Conservation (phyloP, 2,113 vertebrate genomes). For the Apaloderma vittatum region DNA sequence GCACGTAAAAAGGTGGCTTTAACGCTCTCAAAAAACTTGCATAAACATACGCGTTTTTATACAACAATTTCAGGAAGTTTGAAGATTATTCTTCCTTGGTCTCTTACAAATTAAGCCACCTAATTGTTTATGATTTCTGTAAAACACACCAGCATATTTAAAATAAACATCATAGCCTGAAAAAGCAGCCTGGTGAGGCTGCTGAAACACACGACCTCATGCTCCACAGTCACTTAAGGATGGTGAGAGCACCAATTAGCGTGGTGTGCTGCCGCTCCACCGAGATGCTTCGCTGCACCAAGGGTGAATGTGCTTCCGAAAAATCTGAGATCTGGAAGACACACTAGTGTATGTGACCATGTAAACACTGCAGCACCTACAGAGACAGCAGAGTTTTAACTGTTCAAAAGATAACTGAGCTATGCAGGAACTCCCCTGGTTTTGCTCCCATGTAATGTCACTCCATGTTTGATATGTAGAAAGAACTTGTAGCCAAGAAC, state of each 20-base stretch:
- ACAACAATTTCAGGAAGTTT: not conserved
- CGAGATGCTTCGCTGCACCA: not conserved
- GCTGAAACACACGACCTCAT: not conserved
- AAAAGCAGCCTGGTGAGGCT: not conserved
- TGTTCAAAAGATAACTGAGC: not conserved
- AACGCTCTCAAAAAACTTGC: not conserved
- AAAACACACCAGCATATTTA: not conserved
- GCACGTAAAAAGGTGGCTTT: not conserved
- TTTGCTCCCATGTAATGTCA: not conserved
- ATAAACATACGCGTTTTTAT: not conserved
- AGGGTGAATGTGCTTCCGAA: not conserved
- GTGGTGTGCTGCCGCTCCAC: not conserved
- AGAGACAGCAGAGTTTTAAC: not conserved
- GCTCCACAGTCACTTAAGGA: not conserved
- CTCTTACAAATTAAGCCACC: not conserved
- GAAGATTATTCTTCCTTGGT: not conserved
- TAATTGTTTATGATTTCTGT: not conserved
- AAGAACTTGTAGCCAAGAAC: not conserved
- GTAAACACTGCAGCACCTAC: not conserved
- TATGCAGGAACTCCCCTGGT: fast-evolving
- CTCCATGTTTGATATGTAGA: fast-evolving
- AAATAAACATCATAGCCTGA: not conserved
- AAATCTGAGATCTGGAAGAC: not conserved
- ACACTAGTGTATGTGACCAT: not conserved
- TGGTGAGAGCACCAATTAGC: not conserved